phyloP scores from a whole-genome alignment of 2,113 vertebrate species.

The Cyprinus carpio region DNA sequence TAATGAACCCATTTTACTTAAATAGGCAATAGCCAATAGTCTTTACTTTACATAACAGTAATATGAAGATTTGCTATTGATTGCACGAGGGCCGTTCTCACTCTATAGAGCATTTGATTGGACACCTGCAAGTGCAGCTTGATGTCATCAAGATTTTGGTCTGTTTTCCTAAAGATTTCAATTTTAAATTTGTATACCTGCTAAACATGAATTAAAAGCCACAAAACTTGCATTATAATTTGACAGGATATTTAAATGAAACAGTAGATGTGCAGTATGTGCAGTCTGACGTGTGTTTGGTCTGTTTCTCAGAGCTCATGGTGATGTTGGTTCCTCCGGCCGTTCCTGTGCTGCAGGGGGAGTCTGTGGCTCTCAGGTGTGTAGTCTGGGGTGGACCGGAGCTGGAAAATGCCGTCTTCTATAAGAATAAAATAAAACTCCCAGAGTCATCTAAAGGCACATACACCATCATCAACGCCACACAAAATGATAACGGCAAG shows the following conservation, averaged over 20 bases:
- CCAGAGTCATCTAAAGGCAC: fast-evolving
- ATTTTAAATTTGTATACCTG: too few species aligned
- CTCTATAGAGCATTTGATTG: too few species aligned
- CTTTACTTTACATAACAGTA: not conserved
- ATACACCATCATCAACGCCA: not conserved
- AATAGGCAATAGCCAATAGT: not conserved
- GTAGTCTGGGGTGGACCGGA: constrained; percentile 7
- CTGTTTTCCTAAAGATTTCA: too few species aligned
- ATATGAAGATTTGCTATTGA: not conserved
- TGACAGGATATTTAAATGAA: too few species aligned
- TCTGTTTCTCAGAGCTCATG: constrained; percentile 38
- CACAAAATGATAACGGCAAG: fast-evolving
- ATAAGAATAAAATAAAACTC: fast-evolving
- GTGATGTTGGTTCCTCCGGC: constrained; percentile 53
- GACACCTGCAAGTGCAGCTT: too few species aligned
- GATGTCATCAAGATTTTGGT: not conserved
- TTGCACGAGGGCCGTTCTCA: not conserved
- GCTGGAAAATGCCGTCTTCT: not conserved
- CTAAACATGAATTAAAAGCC: too few species aligned
- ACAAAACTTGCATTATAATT: too few species aligned
- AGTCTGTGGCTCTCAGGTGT: constrained; percentile 56
- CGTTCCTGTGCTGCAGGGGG: constrained; percentile 43
- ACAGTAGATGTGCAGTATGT: not conserved
- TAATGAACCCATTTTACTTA: not conserved
- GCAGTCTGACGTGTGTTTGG: not conserved